Conservation (phyloP, 2,797 vertebrate genomes). For the Coregonus sp. region DNA sequence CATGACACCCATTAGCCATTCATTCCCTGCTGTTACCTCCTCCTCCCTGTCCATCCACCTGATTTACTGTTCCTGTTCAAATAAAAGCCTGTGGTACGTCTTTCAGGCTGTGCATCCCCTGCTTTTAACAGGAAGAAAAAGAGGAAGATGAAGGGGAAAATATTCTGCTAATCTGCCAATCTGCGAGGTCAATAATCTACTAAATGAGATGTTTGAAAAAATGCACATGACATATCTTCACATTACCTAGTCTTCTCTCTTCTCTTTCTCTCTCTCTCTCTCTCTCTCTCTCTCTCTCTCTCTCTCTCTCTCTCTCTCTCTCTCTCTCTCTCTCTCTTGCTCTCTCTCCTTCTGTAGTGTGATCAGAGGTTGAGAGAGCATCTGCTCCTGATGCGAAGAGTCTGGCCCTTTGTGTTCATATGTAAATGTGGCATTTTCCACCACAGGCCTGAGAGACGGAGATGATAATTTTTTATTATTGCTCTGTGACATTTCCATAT, state of each 20-base stretch:
- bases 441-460: constrained; percentile 53
- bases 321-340: background rate
- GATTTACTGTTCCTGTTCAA: constrained; percentile 54
- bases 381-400: constrained; percentile 30
- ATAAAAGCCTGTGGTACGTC: constrained; percentile 43
- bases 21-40: constrained; percentile 22
- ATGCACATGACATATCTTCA: background rate
- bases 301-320: background rate
- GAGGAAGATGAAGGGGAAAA: constrained; percentile 7
- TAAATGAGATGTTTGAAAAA: background rate
- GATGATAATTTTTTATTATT: constrained; percentile 75
- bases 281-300: background rate
- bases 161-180: too few species aligned
- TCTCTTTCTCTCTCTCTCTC: background rate
- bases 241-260: background rate
- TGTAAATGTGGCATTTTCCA: constrained; percentile 72
- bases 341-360: background rate
- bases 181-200: constrained; percentile 1
- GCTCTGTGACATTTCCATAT: constrained; percentile 75
- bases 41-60: constrained; percentile 46
- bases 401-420: constrained; percentile 61
- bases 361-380: background rate
- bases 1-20: constrained; percentile 62
- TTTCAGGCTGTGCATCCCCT: constrained; percentile 32
- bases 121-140: constrained; percentile 21